Evolutionary conservation across 2,113 vertebrate species (phyloP).

Genomic region (Pseudopodoces humilis): DNA sequence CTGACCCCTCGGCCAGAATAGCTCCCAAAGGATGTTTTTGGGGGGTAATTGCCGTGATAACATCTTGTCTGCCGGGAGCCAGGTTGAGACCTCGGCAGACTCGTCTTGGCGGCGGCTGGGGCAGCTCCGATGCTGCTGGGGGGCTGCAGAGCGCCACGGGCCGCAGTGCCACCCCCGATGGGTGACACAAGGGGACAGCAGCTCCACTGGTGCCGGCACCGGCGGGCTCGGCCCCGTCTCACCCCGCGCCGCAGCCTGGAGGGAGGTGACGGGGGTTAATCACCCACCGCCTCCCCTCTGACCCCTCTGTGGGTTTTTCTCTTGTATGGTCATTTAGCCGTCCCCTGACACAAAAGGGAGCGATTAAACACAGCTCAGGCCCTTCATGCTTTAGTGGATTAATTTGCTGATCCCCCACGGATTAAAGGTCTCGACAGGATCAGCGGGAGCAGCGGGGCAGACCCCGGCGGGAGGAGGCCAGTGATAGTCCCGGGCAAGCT

Average conservation of each 20-base stretch:
- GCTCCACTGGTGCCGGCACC: not conserved
- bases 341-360: conserved; percentile 73
- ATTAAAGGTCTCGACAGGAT: conserved; percentile 70
- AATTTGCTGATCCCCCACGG: conserved; percentile 75
- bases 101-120: not conserved
- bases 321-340: conserved; percentile 75
- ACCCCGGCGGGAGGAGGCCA: conserved; percentile 21
- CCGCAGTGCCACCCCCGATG: not conserved
- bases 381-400: conserved; percentile 78
- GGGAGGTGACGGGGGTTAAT: conserved; percentile 77
- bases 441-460: conserved; percentile 34
- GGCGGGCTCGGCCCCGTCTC: conserved; percentile 1
- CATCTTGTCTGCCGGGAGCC: conserved; percentile 30
- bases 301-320: conserved; percentile 78
- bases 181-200: not conserved
- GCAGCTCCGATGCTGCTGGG: not conserved
- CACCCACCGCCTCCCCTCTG: conserved; percentile 75
- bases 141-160: rapidly evolving
- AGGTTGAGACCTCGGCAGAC: not conserved
- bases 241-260: conserved; percentile 50
- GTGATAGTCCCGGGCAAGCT: not conserved
- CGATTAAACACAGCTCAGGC: conserved; percentile 75
- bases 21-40: conserved; percentile 23
- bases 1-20: conserved; percentile 41
- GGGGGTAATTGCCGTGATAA: conserved; percentile 49